Percentiles rank a stretch among this genome's conserved stretches.
phyloP scores from a whole-genome alignment of 2,797 vertebrate genomes.

The Chrosomus eos region DNA sequence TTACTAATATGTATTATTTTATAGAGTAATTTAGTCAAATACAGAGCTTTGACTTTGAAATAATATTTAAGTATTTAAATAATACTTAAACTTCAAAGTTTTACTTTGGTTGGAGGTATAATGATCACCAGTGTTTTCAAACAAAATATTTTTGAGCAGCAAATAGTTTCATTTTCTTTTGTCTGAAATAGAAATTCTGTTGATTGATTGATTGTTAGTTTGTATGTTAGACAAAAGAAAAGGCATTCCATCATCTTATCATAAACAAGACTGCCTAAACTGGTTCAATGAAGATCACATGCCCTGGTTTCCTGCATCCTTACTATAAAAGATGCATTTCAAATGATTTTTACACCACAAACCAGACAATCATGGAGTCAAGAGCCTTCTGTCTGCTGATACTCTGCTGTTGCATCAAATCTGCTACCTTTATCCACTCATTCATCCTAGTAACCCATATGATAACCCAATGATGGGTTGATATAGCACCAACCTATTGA shows the following conservation, averaged over 20 bases:
- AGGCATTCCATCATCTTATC: too few relatives aligned
- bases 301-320: too few relatives aligned
- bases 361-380: conserved; percentile 59
- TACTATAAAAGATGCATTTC: background rate
- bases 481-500: too few relatives aligned
- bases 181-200: background rate
- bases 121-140: background rate
- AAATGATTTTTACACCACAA: background rate
- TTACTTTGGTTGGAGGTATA: background rate
- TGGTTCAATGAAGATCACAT: background rate
- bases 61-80: too few relatives aligned
- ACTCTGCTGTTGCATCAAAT: conserved; percentile 60
- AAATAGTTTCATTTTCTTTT: background rate
- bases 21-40: too few relatives aligned
- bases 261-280: too few relatives aligned
- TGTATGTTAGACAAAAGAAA: too few relatives aligned
- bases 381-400: conserved; percentile 50
- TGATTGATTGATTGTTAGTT: too few relatives aligned
- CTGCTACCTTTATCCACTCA: conserved; percentile 61
- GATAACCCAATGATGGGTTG: too few relatives aligned
- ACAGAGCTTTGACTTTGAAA: too few relatives aligned
- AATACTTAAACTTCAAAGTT: background rate
- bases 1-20: too few relatives aligned
- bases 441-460: conserved; percentile 66
- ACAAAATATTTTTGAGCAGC: background rate